Evolutionary conservation across 1,140 invertebrate genomes (phyloP), one percentile per base, ranked within the genome.

Genomic region (Drosophila ohnishii): DNA sequence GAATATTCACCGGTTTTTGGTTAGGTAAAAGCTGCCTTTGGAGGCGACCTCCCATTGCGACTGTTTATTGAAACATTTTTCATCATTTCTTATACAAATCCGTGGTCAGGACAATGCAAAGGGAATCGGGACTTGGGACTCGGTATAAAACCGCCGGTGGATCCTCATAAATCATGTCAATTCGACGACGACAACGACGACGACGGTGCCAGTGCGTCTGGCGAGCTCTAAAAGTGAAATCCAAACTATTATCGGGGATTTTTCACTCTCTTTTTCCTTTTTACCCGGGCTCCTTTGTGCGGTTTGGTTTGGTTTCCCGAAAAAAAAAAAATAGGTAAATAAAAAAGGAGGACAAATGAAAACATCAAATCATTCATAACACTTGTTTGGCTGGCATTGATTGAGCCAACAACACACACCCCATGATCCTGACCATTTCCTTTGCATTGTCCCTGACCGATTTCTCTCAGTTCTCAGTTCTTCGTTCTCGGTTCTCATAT

Each of bases 311-410:
- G 59, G 69, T 71, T 59, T 50, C 39, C 71, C 50, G 10, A 64
- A 75, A 64, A 45, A 55, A 45, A 55, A 58, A 14, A 47, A 51
- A 53, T 45, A 35, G n/a, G 22, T 25, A 37, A 47, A 35, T 28
- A 47, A 47, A 45, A 63, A 53, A 44, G 42, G 71, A 62, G 67
- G 65, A 75, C 75, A 86, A 86, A 87, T 87, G 75, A 87, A 87
- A 87, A 87, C 83, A 88, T 87, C 79, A 83, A 83, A 87, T 87
- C 83, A 87, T 87, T 87, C 83, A 87, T 76, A 83, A 83, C 84
- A 87, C 83, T 87, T 87, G 79, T 87, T 87, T 66, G 53, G 37
- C 63, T 83, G 83, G 84, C 84, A 87, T 83, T 88, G 84, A 87
- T 79, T 88, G 79, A 87, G 79, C 79, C 83, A 86, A 71, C 69